A percentile compares a stretch with the other conserved stretches of the same genome.
These are phyloP conservation scores for Ptilonorhynchus violaceus DNA, from an alignment of 2,113 vertebrate species.

Conservation along the genomic window DNA sequence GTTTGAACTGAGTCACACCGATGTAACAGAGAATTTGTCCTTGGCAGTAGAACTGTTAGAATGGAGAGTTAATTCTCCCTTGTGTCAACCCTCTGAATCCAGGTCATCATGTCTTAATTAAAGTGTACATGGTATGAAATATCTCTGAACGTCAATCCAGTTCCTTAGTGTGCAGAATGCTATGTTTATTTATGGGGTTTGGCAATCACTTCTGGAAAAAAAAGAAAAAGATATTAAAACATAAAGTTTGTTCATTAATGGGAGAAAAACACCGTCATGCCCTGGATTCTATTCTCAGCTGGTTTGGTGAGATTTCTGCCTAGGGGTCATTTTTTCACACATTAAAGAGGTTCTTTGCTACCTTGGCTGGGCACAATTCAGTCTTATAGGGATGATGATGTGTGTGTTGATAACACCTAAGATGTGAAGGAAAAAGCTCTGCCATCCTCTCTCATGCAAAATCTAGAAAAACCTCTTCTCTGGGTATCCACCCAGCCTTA, in stretches of 20 bases:
- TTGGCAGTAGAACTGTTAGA: slow-evolving; percentile 64
- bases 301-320: background rate
- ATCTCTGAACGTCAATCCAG: slow-evolving; percentile 35
- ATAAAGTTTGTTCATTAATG: background rate
- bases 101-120: slow-evolving; percentile 66
- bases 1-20: slow-evolving; percentile 69
- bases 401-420: background rate
- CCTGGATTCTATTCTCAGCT: background rate
- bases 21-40: slow-evolving; percentile 51
- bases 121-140: slow-evolving; percentile 58
- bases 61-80: slow-evolving; percentile 44
- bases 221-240: slow-evolving; percentile 2
- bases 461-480: background rate
- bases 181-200: slow-evolving; percentile 50
- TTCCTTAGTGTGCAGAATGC: slow-evolving; percentile 52
- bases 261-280: background rate
- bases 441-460: background rate
- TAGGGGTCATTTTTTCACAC: background rate
- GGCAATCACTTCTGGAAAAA: slow-evolving; percentile 41
- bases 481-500: background rate
- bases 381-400: background rate
- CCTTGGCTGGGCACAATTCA: background rate
- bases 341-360: background rate
- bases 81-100: slow-evolving; percentile 38
- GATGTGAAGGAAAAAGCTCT: background rate